Percentiles rank a stretch among this genome's conserved stretches.
Evolutionary conservation across 2,797 vertebrate species (phyloP).

Genomic region (Emydoidea blandingii): DNA sequence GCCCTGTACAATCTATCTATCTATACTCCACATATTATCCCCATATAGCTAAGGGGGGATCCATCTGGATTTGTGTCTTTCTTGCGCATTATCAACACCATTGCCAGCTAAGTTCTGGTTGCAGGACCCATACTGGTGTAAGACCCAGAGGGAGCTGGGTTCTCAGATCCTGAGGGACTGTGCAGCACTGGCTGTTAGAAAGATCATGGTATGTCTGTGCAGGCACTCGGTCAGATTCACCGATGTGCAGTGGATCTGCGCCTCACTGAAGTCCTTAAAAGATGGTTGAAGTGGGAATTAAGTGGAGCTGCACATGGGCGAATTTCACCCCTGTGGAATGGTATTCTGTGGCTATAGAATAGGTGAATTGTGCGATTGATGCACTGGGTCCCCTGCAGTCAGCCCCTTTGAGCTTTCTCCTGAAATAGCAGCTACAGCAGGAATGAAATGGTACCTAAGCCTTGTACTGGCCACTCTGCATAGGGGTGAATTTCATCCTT

Average conservation of each 20-base stretch:
- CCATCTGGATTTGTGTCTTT: too few species aligned
- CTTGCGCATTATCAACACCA: too few species aligned
- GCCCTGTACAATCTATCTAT: background rate
- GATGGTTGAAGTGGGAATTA: too few species aligned
- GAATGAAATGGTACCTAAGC: fast-evolving
- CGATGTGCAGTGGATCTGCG: background rate
- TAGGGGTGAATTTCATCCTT: fast-evolving
- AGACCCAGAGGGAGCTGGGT: background rate
- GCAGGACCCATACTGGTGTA: background rate
- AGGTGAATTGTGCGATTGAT: background rate
- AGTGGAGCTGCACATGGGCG: background rate
- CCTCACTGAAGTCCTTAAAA: background rate
- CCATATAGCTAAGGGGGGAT: too few species aligned
- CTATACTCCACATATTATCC: fast-evolving
- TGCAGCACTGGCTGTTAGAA: background rate
- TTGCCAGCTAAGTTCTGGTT: background rate
- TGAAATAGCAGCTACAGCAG: background rate
- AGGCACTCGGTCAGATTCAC: background rate
- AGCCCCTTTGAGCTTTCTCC: too few species aligned
- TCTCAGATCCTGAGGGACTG: too few species aligned
- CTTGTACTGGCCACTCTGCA: fast-evolving
- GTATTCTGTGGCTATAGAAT: background rate
- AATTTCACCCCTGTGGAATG: background rate
- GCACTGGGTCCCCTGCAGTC: too few species aligned
- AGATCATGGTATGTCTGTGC: background rate